These are phyloP conservation scores for Steatocranus sp. DNA, from an alignment of 2,797 vertebrate species.

Conservation along the genomic window DNA sequence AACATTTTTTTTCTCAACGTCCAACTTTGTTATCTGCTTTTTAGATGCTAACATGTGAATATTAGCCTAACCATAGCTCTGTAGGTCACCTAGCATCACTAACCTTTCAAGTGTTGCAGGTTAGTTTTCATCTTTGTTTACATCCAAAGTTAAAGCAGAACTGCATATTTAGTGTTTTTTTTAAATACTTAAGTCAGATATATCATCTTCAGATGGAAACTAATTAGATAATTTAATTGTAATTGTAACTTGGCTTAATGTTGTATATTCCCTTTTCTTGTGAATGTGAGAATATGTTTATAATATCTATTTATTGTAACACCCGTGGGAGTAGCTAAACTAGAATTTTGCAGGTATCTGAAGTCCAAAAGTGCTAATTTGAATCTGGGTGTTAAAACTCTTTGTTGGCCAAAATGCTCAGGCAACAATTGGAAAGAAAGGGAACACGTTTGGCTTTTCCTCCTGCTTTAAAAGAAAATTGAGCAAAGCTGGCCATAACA, in stretches of 20 bases:
- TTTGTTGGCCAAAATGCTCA: not conserved
- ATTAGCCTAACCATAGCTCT: not conserved
- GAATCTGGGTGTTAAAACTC: not conserved
- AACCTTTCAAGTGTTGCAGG: not conserved
- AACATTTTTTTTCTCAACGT: not conserved
- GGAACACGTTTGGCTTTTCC: not conserved
- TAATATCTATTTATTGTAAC: not conserved
- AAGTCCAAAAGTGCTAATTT: not conserved
- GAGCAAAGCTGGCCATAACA: not conserved
- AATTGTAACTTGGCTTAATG: not conserved
- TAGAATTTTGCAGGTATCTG: not conserved
- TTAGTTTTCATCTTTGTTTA: not conserved
- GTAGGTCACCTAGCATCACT: not conserved
- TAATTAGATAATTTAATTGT: not conserved
- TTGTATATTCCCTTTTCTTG: not conserved
- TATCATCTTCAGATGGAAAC: not conserved
- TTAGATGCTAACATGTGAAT: not conserved
- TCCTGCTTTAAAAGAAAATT: not conserved
- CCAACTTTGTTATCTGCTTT: not conserved
- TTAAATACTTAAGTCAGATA: not conserved
- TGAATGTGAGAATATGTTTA: not conserved
- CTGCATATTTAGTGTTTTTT: not conserved
- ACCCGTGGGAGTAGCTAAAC: fast-evolving
- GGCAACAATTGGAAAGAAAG: not conserved
- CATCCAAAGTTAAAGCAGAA: not conserved